These are phyloP conservation scores for Microdon myrmicae DNA, from an alignment of 2,888 invertebrate species.

Conservation along the genomic window DNA sequence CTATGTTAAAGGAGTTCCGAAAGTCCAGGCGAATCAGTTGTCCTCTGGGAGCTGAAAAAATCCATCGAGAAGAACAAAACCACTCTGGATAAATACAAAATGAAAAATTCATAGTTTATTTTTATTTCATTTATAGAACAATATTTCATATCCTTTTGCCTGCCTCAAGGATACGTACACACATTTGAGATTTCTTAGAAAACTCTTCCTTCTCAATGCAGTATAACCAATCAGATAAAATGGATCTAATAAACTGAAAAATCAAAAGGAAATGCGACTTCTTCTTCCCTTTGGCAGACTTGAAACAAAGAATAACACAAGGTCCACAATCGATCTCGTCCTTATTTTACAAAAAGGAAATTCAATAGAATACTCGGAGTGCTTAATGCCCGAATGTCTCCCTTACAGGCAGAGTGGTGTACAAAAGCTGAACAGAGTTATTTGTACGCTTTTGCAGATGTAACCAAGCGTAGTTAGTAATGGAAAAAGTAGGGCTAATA, in stretches of 20 bases:
- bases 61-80: slow-evolving; percentile 39
- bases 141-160: slow-evolving; percentile 17
- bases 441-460: too few relatives aligned
- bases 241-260: slow-evolving; percentile 39
- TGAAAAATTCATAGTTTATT: slow-evolving; percentile 35
- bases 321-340: too few relatives aligned
- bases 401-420: too few relatives aligned
- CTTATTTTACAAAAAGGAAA: too few relatives aligned
- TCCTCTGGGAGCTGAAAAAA: slow-evolving; percentile 71
- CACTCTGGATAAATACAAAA: slow-evolving; percentile 19
- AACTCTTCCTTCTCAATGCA: slow-evolving; percentile 7
- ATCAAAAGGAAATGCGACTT: slow-evolving; percentile 35
- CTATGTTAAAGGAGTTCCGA: slow-evolving; percentile 81
- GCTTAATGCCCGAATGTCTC: too few relatives aligned
- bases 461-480: too few relatives aligned
- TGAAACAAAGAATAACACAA: background rate
- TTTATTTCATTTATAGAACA: slow-evolving; percentile 8
- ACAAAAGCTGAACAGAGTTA: too few relatives aligned
- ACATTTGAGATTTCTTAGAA: slow-evolving; percentile 25
- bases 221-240: slow-evolving; percentile 17
- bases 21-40: slow-evolving; percentile 81
- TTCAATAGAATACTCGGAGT: too few relatives aligned
- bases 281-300: slow-evolving; percentile 1
- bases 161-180: background rate
- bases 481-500: too few relatives aligned